Evolutionary conservation across 2,888 invertebrate species (phyloP), one percentile per base, ranked within the genome.

Genomic region (Andrena bicolor): DNA sequence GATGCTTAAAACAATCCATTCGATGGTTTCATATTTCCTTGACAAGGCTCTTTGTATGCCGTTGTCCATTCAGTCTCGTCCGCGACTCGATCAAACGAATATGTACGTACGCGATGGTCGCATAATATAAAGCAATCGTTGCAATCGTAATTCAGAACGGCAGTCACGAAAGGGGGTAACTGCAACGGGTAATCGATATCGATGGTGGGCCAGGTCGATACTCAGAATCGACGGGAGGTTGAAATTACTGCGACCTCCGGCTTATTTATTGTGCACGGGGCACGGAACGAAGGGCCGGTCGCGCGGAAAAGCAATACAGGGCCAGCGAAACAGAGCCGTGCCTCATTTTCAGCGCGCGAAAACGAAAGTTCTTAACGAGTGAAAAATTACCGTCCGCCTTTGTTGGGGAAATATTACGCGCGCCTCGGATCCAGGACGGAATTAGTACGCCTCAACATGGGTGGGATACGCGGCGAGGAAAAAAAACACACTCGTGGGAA

Each of bases 261-360:
- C 89, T 91, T 89, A 91, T 91, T 91, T 90, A 91, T 91, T 84
- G 90, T 81, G 56, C 32, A 69, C 35, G 64, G 82, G n/a, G 20
- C 76, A 81, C 58, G 78, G 86, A 83, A 89, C 88, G 87, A 89
- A 90, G 89, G 90, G 88, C 86, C 75, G 58, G 41, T 41, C 58
- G 82, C 71, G 80, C 77, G 56, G 79, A 66, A 74, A 81, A 49
- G 58, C 81, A 64, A 80, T 77, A 83, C 60, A 23, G 63, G 20
- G 48, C 63, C 66, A 32, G 49, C 76, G 60, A 63, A 81, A 85
- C 84, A 76, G 75, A 86, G 63, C 68, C 85, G 83, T 88, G 80
- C 75, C 86, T 88, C 88, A 88, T 85, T 58, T 69, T 26, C 61
- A 56, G 26, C 69, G 30, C 48, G 16, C 72, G 69, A 73, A 68